phyloP scores from a whole-genome alignment of 2,888 invertebrate species.

The Clostera curtula region DNA sequence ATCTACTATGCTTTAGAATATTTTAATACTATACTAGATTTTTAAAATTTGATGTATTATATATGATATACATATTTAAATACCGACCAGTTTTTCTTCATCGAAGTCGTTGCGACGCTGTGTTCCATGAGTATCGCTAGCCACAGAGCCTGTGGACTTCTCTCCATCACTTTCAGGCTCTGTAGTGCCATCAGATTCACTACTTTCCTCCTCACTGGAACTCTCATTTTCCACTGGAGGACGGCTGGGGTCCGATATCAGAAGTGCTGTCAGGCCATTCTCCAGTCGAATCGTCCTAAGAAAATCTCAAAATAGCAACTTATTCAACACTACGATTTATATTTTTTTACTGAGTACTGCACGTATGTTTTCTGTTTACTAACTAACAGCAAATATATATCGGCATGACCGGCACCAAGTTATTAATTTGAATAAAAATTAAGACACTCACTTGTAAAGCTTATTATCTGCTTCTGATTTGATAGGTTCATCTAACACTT shows the following conservation, averaged over 20 bases:
- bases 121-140: conserved; percentile 50
- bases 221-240: conserved; percentile 31
- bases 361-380: too few species aligned
- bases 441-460: conserved; percentile 78
- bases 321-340: too few species aligned
- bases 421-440: background rate
- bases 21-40: background rate
- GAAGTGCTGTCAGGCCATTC: conserved; percentile 82
- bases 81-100: conserved; percentile 65
- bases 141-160: conserved; percentile 42
- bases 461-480: conserved; percentile 87
- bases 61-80: conserved; percentile 1
- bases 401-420: background rate
- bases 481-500: conserved; percentile 72
- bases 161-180: conserved; percentile 61
- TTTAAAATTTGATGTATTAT: conserved; percentile 3
- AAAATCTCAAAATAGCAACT: background rate
- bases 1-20: too few species aligned
- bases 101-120: conserved; percentile 45
- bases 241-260: conserved; percentile 79
- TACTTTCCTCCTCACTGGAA: conserved; percentile 46
- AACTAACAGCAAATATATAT: too few species aligned
- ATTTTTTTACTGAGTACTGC: too few species aligned
- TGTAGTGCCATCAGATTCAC: conserved; percentile 41
- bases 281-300: conserved; percentile 52